Base-by-base conservation (phyloP, 2,113 vertebrate genomes). In the Myodes glareolus region DNA sequence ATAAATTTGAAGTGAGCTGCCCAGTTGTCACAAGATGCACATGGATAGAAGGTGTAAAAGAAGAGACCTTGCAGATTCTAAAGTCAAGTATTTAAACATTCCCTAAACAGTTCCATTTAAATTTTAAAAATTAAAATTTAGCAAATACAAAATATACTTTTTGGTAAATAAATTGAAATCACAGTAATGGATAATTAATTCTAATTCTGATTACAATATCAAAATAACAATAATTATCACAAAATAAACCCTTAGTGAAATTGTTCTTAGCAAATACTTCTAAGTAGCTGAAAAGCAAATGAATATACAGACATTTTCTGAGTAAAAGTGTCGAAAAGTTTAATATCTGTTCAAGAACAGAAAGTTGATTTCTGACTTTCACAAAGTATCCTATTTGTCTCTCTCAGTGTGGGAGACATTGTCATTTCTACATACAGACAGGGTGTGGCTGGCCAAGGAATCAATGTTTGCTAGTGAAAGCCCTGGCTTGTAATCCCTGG, bases 391-490 rank as follows among this genome's bases (percentile, higher is more conserved):
- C 63, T 85, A 88, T 68, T n/a, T 25, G 13, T 88, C 76, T 78
- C 14, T 77, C 63, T 81, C 2, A 58, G 7, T 82, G 58, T 50
- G 25, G 50, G 52, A 90, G 10, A 73, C 72, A 90, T 36, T 97
- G 80, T 84, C 96, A 84, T 91, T 97, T 96, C 96, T 94, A 55
- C 65, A 91, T 92, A 96, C 31, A 52, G 87, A 72, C 36, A 9
- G 31, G 50, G 50, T 52, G 50, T 52, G 50, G 10, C 23, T 82
- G 50, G 23, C 93, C 23, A 84, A 76, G 77, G 94, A 95, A 78
- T 6, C 19, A 84, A 17, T 36, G 14, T 88, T 89, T 84, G 17
- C 63, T 81, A 52, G 39, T 82, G 29, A 31, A 97, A 96, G 67
- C 47, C 33, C 19, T 39, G 61, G 27, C 42, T 72, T 25, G 27